Conservation (phyloP, 2,113 vertebrate species). For the Gallinago media region DNA sequence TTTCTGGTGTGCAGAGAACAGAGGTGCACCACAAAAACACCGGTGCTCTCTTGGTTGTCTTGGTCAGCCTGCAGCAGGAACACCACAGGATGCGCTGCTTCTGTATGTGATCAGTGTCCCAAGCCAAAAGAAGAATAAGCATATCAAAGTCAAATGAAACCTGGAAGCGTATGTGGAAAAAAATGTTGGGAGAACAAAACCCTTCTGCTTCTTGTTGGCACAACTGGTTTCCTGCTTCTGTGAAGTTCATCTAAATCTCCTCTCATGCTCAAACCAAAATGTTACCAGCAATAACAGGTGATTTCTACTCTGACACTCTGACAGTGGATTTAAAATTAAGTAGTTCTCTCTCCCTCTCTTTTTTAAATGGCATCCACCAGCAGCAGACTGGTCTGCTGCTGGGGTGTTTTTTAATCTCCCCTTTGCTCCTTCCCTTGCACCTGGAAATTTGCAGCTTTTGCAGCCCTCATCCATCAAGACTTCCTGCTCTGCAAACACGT, state of each 20-base stretch:
- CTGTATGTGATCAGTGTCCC: fast-evolving
- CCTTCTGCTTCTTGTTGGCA: background rate
- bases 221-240: background rate
- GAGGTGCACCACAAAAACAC: background rate
- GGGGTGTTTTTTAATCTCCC: fast-evolving
- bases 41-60: background rate
- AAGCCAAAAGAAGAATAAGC: background rate
- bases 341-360: background rate
- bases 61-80: background rate
- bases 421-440: background rate
- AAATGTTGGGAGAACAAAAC: background rate
- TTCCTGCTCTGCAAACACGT: background rate
- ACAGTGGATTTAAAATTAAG: background rate
- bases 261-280: background rate
- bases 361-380: background rate
- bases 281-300: background rate
- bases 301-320: background rate
- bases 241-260: background rate
- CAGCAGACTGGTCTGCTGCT: background rate
- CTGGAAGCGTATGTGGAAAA: background rate
- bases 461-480: background rate
- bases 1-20: background rate
- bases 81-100: fast-evolving
- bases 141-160: background rate
- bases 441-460: background rate